phyloP scores from a whole-genome alignment of 2,888 invertebrate genomes.

The Hirtodrosophila trivittata region DNA sequence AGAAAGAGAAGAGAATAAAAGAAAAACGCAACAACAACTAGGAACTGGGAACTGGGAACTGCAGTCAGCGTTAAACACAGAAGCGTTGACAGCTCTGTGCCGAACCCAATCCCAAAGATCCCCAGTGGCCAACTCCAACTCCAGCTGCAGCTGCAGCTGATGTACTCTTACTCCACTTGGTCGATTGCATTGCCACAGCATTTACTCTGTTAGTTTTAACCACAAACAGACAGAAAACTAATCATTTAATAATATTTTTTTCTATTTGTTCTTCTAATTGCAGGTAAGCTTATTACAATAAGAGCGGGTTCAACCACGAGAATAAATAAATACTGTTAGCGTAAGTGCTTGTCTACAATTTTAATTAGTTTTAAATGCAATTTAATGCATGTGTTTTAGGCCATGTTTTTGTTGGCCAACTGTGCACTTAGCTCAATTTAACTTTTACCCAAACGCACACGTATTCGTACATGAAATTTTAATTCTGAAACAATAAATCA shows the following conservation, averaged over 20 bases:
- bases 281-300: constrained; percentile 69
- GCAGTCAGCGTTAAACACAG: constrained; percentile 25
- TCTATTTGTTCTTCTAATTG: constrained; percentile 72
- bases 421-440: constrained; percentile 59
- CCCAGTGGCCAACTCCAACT: constrained; percentile 21
- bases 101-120: constrained; percentile 11
- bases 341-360: constrained; percentile 73
- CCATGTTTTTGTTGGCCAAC: constrained; percentile 13
- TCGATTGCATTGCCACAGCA: constrained; percentile 11
- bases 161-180: constrained; percentile 38
- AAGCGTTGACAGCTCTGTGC: constrained; percentile 57
- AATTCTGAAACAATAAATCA: constrained; percentile 70
- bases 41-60: constrained; percentile 13
- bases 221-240: constrained; percentile 25
- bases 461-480: constrained; percentile 45
- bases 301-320: constrained; percentile 26
- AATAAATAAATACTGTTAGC: constrained; percentile 39
- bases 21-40: constrained; percentile 4
- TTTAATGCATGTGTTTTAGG: constrained; percentile 49
- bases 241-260: constrained; percentile 37
- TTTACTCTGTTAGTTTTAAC: background rate
- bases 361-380: constrained; percentile 72
- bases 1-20: background rate
- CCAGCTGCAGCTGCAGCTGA: constrained; percentile 18
- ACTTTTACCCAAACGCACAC: constrained; percentile 21